These are phyloP conservation scores for Lycocerus yunnanus DNA, from an alignment of 2,888 invertebrate genomes.

Conservation along the genomic window DNA sequence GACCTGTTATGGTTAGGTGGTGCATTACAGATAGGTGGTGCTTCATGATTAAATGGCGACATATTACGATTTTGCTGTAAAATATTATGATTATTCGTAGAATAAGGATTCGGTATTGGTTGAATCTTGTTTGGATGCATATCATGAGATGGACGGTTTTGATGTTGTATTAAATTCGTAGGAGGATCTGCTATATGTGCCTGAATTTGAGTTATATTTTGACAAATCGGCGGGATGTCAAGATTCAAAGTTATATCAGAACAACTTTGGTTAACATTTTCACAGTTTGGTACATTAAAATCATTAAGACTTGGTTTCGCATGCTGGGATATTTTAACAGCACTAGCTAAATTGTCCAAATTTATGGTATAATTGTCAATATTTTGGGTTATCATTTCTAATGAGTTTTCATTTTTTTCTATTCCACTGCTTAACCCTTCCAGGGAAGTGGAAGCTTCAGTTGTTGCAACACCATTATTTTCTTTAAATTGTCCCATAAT, in stretches of 20 bases:
- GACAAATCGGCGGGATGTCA: neutral
- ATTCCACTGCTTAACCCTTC: conserved; percentile 1
- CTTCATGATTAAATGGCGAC: neutral
- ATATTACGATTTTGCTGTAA: neutral
- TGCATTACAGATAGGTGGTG: neutral
- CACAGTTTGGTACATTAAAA: neutral
- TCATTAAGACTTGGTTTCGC: neutral
- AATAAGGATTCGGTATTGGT: neutral
- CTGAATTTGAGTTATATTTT: neutral
- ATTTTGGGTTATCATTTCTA: neutral
- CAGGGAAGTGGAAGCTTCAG: conserved; percentile 2
- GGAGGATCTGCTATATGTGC: neutral
- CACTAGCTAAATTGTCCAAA: conserved; percentile 2
- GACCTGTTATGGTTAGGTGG: neutral
- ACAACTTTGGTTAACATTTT: neutral
- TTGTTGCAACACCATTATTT: conserved; percentile 12
- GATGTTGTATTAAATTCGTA: neutral
- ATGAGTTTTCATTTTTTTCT: neutral
- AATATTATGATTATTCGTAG: neutral
- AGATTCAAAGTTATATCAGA: neutral
- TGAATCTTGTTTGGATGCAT: neutral
- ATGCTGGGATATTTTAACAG: conserved; percentile 10
- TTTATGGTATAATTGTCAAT: conserved; percentile 14
- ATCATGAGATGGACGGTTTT: neutral
- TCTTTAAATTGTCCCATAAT: conserved; percentile 58